Conservation (phyloP, 2,113 vertebrate genomes). For the Seriola dumerili region DNA sequence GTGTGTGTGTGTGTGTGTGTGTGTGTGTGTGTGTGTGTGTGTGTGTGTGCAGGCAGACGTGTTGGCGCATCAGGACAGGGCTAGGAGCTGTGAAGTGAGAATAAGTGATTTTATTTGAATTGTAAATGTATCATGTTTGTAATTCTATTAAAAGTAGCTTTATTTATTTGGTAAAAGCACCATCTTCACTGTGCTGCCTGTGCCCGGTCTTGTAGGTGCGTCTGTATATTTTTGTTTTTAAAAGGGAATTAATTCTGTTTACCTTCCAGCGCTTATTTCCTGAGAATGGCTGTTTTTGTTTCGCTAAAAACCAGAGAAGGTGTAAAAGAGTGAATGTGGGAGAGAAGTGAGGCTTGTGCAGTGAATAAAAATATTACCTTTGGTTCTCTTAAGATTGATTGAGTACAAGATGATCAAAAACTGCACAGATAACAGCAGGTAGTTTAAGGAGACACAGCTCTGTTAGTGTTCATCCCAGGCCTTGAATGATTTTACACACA, state of each 20-base stretch:
- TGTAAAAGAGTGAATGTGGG: not conserved
- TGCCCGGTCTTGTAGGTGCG: not conserved
- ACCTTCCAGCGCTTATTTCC: not conserved
- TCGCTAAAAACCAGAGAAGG: not conserved
- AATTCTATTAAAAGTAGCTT: constrained; percentile 7
- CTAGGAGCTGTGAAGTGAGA: constrained; percentile 1
- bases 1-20: constrained; percentile 33
- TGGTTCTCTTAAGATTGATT: not conserved
- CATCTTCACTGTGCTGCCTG: not conserved
- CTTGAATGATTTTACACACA: not conserved
- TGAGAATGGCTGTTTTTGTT: not conserved
- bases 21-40: constrained; percentile 31
- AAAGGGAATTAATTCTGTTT: not conserved
- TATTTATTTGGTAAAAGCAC: not conserved
- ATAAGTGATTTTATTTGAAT: constrained; percentile 36
- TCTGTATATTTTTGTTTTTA: not conserved
- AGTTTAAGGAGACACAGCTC: not conserved
- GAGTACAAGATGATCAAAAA: not conserved
- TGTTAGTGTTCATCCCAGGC: not conserved
- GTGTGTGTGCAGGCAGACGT: constrained; percentile 14
- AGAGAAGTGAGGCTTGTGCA: not conserved
- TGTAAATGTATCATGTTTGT: constrained; percentile 26
- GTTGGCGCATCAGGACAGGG: constrained; percentile 17
- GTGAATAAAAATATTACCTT: not conserved
- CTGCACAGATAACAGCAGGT: not conserved